Base-by-base conservation (phyloP, 2,888 invertebrate species). In the Gymnosoma rotundatum region DNA sequence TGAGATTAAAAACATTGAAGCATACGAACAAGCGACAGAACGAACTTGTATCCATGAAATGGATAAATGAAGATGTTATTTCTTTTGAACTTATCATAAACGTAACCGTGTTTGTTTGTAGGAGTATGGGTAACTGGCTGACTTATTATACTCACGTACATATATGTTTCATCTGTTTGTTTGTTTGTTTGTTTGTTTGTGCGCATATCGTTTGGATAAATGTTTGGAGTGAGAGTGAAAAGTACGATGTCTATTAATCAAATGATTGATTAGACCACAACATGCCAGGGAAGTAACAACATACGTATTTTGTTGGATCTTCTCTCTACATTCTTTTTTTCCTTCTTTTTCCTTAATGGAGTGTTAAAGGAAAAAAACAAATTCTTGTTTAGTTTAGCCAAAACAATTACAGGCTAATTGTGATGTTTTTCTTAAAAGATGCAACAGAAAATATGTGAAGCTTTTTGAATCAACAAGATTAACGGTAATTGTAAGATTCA, bases 211-310 rank as follows among this genome's bases (percentile, higher is more conserved):
- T 50, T 67, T 45, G 12, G 14, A 38, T 18, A 67, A 54, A 14
- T 52, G 4, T 50, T 63, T 50, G 58, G 45, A 20, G n/a, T 20
- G 58, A 64, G 58, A 69, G 64, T 63, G 36, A 58, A 84, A 69
- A 67, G 54, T 63, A 63, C 10, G n/a, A 42, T 54, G 80, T 84
- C 73, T 80, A 63, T 70, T 84, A 78, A 78, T 74, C 45, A 69
- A 81, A 78, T 84, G 84, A 84, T 84, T 84, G 84, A 84, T 84
- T 84, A 78, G 84, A 66, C 74, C 70, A 78, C 64, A 74, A 81
- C 84, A 84, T 78, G 84, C 84, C 83, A 80, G 60, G 48, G 2
- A 70, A 64, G 48, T 56, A 38, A 14, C n/a, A 63, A 52, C 64
- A 54, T n/a, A 58, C 50, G 38, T 60, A 21, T 60, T n/a, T 45